Percentiles rank a stretch among this genome's conserved stretches.
Conservation (phyloP, 1,140 invertebrate species). For the Drepana arcuata region DNA sequence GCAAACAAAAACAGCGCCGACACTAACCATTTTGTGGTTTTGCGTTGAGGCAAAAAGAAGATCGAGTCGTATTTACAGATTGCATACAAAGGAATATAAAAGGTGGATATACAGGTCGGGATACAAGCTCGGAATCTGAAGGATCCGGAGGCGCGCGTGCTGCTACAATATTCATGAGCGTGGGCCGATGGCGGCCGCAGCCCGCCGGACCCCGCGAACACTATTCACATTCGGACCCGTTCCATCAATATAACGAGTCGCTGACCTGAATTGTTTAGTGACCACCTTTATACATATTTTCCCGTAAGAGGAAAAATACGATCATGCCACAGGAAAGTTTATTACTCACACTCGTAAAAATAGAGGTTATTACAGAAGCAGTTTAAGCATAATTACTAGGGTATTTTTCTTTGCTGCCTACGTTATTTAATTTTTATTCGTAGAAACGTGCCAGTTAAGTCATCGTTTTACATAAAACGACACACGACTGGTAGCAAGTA, state of each 20-base stretch:
- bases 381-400: too few species aligned
- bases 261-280: conserved; percentile 33
- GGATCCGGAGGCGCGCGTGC: conserved; percentile 24
- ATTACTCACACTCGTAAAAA: too few species aligned
- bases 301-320: conserved; percentile 6
- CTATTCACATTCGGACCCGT: conserved; percentile 32
- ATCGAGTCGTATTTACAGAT: conserved; percentile 14
- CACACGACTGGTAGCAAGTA: too few species aligned
- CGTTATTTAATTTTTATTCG: too few species aligned
- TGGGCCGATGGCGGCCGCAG: conserved; percentile 13
- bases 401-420: too few species aligned
- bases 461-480: too few species aligned
- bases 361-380: too few species aligned
- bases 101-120: conserved; percentile 22
- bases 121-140: conserved; percentile 30
- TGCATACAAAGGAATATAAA: conserved; percentile 25
- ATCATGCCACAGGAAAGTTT: too few species aligned
- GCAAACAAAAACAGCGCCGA: too few species aligned
- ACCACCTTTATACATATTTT: conserved; percentile 22
- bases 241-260: conserved; percentile 37
- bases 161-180: conserved; percentile 42
- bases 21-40: too few species aligned
- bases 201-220: conserved; percentile 19
- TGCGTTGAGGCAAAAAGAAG: conserved; percentile 14
- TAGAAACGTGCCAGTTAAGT: too few species aligned